phyloP scores from a whole-genome alignment of 2,797 vertebrate species.

The Spinus pinus region DNA sequence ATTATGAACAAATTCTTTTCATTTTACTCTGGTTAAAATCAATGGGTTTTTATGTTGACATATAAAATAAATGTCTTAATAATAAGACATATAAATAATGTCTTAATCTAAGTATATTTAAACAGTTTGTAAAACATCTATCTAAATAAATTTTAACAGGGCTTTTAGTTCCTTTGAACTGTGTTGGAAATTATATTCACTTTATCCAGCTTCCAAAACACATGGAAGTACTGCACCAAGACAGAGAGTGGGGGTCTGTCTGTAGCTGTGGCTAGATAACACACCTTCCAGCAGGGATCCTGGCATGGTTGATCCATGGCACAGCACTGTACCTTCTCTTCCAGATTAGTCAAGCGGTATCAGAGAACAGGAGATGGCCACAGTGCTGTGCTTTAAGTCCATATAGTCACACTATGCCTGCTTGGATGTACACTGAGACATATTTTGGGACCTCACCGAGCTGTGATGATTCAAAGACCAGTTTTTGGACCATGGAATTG shows the following conservation, averaged over 20 bases:
- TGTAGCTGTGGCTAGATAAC: neutral
- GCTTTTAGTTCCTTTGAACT: neutral
- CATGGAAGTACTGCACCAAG: accelerated
- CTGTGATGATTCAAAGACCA: neutral
- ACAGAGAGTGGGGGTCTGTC: neutral
- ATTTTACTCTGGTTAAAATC: neutral
- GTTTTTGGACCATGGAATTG: neutral
- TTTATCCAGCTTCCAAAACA: neutral
- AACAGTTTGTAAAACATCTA: neutral
- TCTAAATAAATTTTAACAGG: neutral
- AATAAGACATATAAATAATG: neutral
- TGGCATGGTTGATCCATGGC: neutral
- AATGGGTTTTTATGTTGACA: neutral
- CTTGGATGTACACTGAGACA: neutral
- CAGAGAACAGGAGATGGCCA: neutral
- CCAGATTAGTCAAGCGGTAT: neutral
- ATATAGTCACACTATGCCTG: neutral
- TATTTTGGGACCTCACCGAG: neutral
- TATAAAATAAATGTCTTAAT: neutral
- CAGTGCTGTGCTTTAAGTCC: neutral
- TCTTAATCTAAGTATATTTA: neutral
- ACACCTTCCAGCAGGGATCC: neutral
- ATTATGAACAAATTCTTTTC: neutral
- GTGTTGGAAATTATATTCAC: neutral
- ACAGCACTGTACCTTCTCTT: neutral